A percentile compares a stretch with the other conserved stretches of the same genome.
phyloP scores from a whole-genome alignment of 1,140 invertebrate genomes.

The Drosophila murphyi region DNA sequence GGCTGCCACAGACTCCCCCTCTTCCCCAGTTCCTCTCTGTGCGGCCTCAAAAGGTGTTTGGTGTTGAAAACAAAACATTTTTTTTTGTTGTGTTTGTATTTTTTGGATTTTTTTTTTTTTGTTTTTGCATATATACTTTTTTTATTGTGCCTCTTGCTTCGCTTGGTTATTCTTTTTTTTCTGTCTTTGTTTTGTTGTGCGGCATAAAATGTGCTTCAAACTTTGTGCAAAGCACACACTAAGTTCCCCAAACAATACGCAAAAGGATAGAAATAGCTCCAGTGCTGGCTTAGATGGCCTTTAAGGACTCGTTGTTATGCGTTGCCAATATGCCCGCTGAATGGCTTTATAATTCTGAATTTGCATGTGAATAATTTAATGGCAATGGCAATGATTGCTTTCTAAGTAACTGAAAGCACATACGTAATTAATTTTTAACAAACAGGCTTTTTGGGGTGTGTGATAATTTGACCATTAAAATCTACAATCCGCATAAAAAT shows the following conservation, averaged over 20 bases:
- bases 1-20: neutral
- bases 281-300: slow-evolving; percentile 28
- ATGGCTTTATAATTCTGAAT: slow-evolving; percentile 15
- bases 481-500: neutral
- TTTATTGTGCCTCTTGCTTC: slow-evolving; percentile 30
- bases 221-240: slow-evolving; percentile 53
- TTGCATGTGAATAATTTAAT: slow-evolving; percentile 54
- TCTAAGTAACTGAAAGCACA: slow-evolving; percentile 33
- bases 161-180: slow-evolving; percentile 18
- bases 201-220: slow-evolving; percentile 76
- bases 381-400: slow-evolving; percentile 38
- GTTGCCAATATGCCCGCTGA: slow-evolving; percentile 30
- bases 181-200: slow-evolving; percentile 9
- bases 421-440: neutral
- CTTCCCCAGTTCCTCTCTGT: neutral
- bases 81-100: slow-evolving; percentile 31
- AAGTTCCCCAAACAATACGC: slow-evolving; percentile 40
- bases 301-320: slow-evolving; percentile 25
- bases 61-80: slow-evolving; percentile 81
- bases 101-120: slow-evolving; percentile 39
- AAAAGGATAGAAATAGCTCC: slow-evolving; percentile 23
- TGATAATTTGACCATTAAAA: slow-evolving; percentile 2
- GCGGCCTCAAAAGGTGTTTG: slow-evolving; percentile 74
- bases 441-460: neutral
- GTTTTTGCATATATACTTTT: slow-evolving; percentile 47